Conservation (phyloP, 2,797 vertebrate genomes). For the Ciconia nigra region DNA sequence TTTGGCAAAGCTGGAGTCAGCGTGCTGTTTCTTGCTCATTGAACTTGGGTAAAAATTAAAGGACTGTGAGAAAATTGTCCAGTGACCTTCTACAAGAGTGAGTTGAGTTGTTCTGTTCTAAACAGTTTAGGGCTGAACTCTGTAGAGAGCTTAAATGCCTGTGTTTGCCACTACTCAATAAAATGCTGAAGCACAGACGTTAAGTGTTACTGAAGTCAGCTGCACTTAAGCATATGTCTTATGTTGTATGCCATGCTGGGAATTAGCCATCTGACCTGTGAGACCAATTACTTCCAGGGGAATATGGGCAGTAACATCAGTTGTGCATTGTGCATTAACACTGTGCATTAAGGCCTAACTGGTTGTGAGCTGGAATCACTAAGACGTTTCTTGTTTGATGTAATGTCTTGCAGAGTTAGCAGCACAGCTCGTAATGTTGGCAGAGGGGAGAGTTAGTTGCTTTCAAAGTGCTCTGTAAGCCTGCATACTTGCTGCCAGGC, state of each 20-base stretch:
- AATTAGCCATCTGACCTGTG: neutral
- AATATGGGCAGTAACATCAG: neutral
- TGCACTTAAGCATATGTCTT: neutral
- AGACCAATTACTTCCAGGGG: neutral
- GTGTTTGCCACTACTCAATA: neutral
- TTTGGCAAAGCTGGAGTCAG: neutral
- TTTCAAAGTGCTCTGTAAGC: neutral
- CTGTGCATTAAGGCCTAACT: neutral
- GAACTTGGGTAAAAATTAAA: neutral
- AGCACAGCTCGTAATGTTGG: neutral
- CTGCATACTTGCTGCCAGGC: neutral
- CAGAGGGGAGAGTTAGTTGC: neutral
- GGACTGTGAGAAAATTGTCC: neutral
- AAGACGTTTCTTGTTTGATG: neutral
- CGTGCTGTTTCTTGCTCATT: neutral
- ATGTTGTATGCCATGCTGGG: neutral
- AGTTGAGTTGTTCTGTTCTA: neutral
- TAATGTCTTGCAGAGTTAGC: neutral
- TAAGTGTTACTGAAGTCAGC: neutral
- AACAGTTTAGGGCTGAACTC: neutral
- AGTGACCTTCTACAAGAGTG: neutral
- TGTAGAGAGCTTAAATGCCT: neutral
- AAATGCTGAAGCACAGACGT: neutral
- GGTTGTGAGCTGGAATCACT: neutral
- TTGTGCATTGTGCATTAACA: too few species aligned